A percentile compares a stretch with the other conserved stretches of the same genome.
Conservation (phyloP, 2,888 invertebrate species). For the Drosophila imparisetae region DNA sequence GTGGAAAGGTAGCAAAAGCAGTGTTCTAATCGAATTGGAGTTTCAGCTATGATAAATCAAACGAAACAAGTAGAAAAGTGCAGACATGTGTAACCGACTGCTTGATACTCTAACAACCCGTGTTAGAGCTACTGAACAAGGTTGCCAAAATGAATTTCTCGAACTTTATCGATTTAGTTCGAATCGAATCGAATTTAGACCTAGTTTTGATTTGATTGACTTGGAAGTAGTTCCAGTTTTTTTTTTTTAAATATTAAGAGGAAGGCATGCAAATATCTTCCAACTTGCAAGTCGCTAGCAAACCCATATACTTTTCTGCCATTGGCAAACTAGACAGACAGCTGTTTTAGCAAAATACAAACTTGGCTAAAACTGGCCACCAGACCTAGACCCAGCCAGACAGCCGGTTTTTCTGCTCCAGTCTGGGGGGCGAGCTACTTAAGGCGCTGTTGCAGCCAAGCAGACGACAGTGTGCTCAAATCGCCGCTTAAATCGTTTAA, state of each 20-base stretch:
- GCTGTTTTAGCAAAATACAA: constrained; percentile 41
- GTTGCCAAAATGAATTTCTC: too few species aligned
- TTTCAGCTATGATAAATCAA: neutral
- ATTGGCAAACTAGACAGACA: constrained; percentile 15
- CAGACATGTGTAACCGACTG: too few species aligned
- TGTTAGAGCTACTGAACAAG: too few species aligned
- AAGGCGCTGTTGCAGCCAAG: constrained; percentile 25
- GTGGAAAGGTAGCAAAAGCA: constrained; percentile 24
- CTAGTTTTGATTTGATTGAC: neutral
- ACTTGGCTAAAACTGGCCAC: constrained; percentile 35
- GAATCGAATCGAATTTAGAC: neutral
- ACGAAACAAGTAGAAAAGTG: neutral
- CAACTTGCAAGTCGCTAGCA: neutral
- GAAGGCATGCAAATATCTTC: neutral
- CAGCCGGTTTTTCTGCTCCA: constrained; percentile 46
- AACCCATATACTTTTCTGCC: neutral
- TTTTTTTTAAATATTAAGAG: neutral
- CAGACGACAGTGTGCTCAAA: constrained; percentile 28
- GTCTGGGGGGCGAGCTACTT: constrained; percentile 32
- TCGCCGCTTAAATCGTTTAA: constrained; percentile 1
- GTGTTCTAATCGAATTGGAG: constrained; percentile 27
- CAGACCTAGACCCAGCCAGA: constrained; percentile 45
- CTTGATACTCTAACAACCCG: neutral
- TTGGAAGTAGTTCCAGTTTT: neutral
- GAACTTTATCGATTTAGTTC: neutral